Percentiles rank a stretch among this genome's conserved stretches.
These are phyloP conservation scores for Rhizomys pruinosus DNA, from an alignment of 2,113 vertebrate genomes.

Conservation along the genomic window DNA sequence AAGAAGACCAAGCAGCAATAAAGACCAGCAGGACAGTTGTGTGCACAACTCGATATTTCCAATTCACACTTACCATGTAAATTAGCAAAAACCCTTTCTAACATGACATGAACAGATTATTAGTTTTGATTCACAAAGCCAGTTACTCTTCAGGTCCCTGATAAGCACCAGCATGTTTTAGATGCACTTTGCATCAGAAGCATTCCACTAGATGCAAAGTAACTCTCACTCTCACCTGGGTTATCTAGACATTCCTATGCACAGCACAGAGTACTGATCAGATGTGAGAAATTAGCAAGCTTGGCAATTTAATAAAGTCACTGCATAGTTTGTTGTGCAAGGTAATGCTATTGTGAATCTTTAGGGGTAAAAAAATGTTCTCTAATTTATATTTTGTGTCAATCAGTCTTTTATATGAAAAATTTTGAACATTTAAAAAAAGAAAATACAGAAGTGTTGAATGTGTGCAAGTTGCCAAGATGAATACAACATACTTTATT, in stretches of 20 bases:
- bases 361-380: background rate
- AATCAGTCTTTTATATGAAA: background rate
- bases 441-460: background rate
- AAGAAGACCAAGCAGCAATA: constrained; percentile 65
- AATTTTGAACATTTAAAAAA: background rate
- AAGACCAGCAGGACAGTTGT: constrained; percentile 73
- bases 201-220: background rate
- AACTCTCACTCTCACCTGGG: background rate
- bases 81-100: constrained; percentile 45
- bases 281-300: background rate
- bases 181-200: background rate
- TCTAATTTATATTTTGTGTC: background rate
- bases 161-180: background rate
- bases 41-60: constrained; percentile 52
- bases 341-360: background rate
- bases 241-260: background rate
- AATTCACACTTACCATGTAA: background rate
- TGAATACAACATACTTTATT: background rate
- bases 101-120: constrained; percentile 34
- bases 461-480: background rate
- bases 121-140: background rate
- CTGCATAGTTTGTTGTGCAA: background rate
- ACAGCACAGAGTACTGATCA: background rate
- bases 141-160: background rate
- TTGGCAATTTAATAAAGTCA: background rate